phyloP scores from a whole-genome alignment of 2,113 vertebrate species.

The Lepus timidus region DNA sequence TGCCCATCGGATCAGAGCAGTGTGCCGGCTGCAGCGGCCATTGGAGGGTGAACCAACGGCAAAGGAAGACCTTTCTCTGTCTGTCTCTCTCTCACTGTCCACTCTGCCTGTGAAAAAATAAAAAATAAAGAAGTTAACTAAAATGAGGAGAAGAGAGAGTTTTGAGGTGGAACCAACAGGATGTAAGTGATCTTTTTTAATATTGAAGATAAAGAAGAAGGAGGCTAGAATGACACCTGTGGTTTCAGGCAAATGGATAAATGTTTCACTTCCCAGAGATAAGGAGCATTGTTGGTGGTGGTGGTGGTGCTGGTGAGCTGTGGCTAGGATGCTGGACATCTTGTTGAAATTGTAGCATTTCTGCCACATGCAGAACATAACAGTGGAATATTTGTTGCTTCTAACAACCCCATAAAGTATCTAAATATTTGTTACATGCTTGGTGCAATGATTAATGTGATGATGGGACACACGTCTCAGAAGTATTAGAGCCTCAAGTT shows the following conservation, averaged over 20 bases:
- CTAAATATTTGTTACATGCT: slow-evolving; percentile 4
- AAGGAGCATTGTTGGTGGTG: not conserved
- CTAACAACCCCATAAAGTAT: slow-evolving; percentile 8
- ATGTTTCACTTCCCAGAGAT: not conserved
- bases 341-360: not conserved
- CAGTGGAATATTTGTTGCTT: not conserved
- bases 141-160: not conserved
- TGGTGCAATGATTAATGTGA: slow-evolving; percentile 11
- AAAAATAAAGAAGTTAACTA: not conserved
- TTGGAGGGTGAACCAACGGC: too few relatives aligned
- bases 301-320: not conserved
- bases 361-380: not conserved
- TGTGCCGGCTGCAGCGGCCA: too few relatives aligned
- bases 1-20: too few relatives aligned
- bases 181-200: not conserved
- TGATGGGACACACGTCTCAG: not conserved
- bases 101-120: too few relatives aligned
- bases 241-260: not conserved
- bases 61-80: too few relatives aligned
- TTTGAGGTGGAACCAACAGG: not conserved
- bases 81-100: too few relatives aligned
- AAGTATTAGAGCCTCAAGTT: not conserved
- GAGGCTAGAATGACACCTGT: not conserved
- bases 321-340: not conserved
- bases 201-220: not conserved